phyloP scores from a whole-genome alignment of 2,113 vertebrate species.

The Myrmecophaga tridactyla region DNA sequence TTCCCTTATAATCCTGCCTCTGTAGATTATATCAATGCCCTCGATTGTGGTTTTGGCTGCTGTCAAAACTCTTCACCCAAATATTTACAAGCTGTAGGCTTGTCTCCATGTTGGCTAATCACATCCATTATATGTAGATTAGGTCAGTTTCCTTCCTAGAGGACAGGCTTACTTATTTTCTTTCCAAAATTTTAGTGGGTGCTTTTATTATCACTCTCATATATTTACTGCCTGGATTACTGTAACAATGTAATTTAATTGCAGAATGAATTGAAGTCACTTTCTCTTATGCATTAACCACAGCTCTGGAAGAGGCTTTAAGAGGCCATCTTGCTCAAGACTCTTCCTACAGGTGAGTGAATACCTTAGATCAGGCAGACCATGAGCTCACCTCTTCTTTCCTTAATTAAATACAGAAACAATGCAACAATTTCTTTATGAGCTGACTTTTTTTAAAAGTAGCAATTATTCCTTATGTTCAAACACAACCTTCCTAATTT shows the following conservation, averaged over 20 bases:
- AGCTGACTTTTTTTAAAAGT: constrained; percentile 18
- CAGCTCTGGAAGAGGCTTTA: background rate
- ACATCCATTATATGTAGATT: background rate
- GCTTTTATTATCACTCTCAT: background rate
- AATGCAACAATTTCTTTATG: background rate
- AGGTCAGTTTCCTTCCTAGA: background rate
- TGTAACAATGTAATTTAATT: background rate
- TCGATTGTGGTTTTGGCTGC: background rate
- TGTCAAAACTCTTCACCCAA: background rate
- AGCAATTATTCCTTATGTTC: background rate
- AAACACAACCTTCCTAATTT: background rate
- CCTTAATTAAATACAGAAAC: background rate
- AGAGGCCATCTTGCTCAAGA: background rate
- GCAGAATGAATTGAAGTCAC: background rate
- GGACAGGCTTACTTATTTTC: background rate
- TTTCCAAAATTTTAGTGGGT: background rate
- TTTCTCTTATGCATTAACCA: background rate
- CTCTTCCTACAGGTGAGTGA: background rate
- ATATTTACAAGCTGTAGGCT: background rate
- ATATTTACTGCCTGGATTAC: background rate
- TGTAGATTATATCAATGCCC: background rate
- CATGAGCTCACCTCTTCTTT: background rate
- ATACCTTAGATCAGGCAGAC: background rate
- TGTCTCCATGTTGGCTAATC: background rate
- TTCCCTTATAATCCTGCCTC: background rate